A percentile compares a stretch with the other conserved stretches of the same genome.
Evolutionary conservation across 2,888 invertebrate genomes (phyloP).

Genomic region (Cephus pygmeus): DNA sequence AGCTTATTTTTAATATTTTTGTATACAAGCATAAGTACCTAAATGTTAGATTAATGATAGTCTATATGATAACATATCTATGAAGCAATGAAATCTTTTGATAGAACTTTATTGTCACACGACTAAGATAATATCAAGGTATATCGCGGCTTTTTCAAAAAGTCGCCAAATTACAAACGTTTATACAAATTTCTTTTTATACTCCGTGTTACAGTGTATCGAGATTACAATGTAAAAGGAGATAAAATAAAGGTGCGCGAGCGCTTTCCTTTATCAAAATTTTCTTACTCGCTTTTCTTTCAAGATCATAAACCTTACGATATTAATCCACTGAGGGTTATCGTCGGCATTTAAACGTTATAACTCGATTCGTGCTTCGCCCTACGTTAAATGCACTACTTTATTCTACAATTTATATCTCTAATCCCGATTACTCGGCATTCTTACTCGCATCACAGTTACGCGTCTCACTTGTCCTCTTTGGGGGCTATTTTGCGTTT

Average conservation of each 20-base stretch:
- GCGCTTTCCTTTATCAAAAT: slow-evolving; percentile 8
- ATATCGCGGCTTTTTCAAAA: slow-evolving; percentile 31
- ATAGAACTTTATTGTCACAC: slow-evolving; percentile 53
- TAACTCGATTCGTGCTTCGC: slow-evolving; percentile 5
- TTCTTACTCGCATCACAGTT: slow-evolving; percentile 43
- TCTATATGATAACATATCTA: neutral
- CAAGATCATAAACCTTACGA: neutral
- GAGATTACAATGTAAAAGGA: slow-evolving; percentile 22
- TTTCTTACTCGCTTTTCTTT: neutral
- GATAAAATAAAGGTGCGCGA: slow-evolving; percentile 24
- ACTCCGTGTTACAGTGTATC: slow-evolving; percentile 12
- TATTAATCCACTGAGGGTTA: slow-evolving; percentile 15
- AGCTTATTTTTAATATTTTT: neutral
- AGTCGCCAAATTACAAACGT: slow-evolving; percentile 45
- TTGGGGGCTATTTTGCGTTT: neutral
- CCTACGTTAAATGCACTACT: slow-evolving; percentile 1
- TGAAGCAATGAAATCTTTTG: slow-evolving; percentile 26
- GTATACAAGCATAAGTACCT: neutral
- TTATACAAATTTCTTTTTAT: slow-evolving; percentile 47
- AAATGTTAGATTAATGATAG: neutral
- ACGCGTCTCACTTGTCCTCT: slow-evolving; percentile 35
- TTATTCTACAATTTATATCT: slow-evolving; percentile 8
- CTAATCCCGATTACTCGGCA: slow-evolving; percentile 8
- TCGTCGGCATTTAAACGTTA: slow-evolving; percentile 17
- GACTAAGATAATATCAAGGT: slow-evolving; percentile 45